Evolutionary conservation across 2,797 vertebrate genomes (phyloP), one percentile per base, ranked within the genome.

Genomic region (Microctenopoma stevenorrisi): DNA sequence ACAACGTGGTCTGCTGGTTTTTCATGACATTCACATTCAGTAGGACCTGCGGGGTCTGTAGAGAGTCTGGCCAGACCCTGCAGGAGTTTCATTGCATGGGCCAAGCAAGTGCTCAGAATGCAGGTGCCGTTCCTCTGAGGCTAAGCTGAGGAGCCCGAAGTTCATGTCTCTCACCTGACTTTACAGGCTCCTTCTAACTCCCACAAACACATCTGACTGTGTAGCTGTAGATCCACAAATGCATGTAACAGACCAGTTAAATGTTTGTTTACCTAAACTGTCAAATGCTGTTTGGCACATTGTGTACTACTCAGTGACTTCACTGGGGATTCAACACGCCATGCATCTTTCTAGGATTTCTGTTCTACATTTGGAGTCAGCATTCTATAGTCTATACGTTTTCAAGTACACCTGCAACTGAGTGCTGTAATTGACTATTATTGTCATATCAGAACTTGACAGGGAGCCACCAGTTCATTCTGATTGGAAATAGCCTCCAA

Each of bases 21-120:
- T 48, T 25, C 15, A 57, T 26, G 60, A 77, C 78, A 82, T 92
- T 89, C 76, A 78, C 74, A 86, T 90, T 78, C 83, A 79, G 68
- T 2, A 26, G 64, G 71, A 77, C 74, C 79, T 64, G 54, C 66
- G 53, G 79, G 77, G 71, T 54, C 42, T 59, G 78, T 37, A 18
- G 65, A 73, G 60, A 64, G 59, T 18, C 74, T 50, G 42, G 46
- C 50, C 47, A n/a, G 64, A 69, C 71, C 85, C 84, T 75, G 72
- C 72, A 73, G 86, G 82, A 68, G 78, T 70, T 73, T 64, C 14
- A n/a, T 59, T 61, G 49, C 33, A 22, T n/a, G 68, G 69, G 66
- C 58, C 75, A 79, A 38, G 65, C 40, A 48, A 62, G 40, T 57
- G 48, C 48, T 76, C 47, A 72, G 75, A 55, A 76, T 60, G 75